Base-by-base conservation (phyloP, 2,888 invertebrate genomes). In the Ennomos erosarius region DNA sequence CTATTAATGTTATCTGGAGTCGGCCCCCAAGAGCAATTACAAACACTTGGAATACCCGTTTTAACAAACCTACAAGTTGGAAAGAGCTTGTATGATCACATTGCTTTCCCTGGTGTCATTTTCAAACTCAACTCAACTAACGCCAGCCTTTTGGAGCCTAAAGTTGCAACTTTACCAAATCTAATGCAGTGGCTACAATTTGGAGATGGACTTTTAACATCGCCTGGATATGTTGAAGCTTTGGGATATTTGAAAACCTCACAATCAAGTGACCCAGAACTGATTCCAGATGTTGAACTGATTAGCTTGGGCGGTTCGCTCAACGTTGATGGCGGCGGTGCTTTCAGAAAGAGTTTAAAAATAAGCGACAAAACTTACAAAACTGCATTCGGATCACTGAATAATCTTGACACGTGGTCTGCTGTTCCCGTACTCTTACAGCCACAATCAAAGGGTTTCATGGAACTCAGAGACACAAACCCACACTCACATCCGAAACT, bases 1-100 rank as follows among this genome's bases (percentile, higher is more conserved):
- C 79, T 99, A 11, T 93, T 99, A n/a, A 97, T 98, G 97, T 84
- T 99, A 1, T 98, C 98, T 6, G 98, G 98, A 10, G 79, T 94
- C 10, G 94, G 94, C 0, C 94, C 94, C 0, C 81, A 84, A 59
- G 85, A 94, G 61, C 93, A 95, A 73, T 85, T 95, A 1, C 79
- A 92, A 59, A 84, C 90, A 9, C 84, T 94, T 6, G 92, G 91
- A 0, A 93, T 96, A 59, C 95, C 95, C 0, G 85, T 95, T 0
- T 74, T 96, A 1, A 83, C 93, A 52, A 93, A 95, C 65, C 80
- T 95, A 49, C 95, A 94, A 11, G 95, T 96, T 9, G 96, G 96
- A 2, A 87, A 92, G 69, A 94, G 93, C 57, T 74, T 96, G 56
- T 95, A 94, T 67, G 95, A 96, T 73, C 94, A 94, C 64, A 79